Evolutionary conservation across 1,140 invertebrate genomes (phyloP), one percentile per base, ranked within the genome.

Genomic region (Ceratina australensis): DNA sequence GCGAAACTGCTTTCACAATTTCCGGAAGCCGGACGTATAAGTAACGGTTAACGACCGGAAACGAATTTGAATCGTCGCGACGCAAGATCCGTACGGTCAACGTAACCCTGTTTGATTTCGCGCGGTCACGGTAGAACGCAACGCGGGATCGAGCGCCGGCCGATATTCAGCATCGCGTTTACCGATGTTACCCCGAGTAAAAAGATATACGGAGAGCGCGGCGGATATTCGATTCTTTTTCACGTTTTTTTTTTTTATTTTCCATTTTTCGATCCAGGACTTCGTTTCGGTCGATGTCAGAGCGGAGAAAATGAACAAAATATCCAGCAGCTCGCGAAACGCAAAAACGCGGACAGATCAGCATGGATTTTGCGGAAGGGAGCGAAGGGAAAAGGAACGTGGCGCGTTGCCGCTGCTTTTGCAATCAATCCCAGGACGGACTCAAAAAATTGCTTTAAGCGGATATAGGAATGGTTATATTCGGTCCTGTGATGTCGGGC

Each of bases 371-470:
- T 57, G n/a, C 18, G 33, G 22, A 24, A 47, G 12, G 10, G 54
- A n/a, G 20, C 7, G n/a, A 10, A 42, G 33, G 33, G 33, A 42
- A 42, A 42, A n/a, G 15, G 50, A 52, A n/a, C 16, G 50, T 7
- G 50, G 13, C 15, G 12, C 52, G 50, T 10, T 1, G 26, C 15
- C 28, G 18, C 20, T 20, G 50, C 20, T 52, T 15, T 13, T 50
- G 47, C 60, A 20, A 67, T 42, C 49, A 42, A 61, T 81, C 3
- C 61, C 67, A 66, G 59, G 13, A 24, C 10, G 26, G 49, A 13
- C 20, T 56, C 57, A 33, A 83, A 83, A 79, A 79, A 79, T 82
- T 71, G 54, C 75, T 67, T 79, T 75, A 79, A 79, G 65, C 79
- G 72, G 50, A 78, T 78, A 78, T 50, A 12, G 50, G n/a, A 72